phyloP scores from a whole-genome alignment of 2,113 vertebrate genomes.

The Otolemur garnettii region DNA sequence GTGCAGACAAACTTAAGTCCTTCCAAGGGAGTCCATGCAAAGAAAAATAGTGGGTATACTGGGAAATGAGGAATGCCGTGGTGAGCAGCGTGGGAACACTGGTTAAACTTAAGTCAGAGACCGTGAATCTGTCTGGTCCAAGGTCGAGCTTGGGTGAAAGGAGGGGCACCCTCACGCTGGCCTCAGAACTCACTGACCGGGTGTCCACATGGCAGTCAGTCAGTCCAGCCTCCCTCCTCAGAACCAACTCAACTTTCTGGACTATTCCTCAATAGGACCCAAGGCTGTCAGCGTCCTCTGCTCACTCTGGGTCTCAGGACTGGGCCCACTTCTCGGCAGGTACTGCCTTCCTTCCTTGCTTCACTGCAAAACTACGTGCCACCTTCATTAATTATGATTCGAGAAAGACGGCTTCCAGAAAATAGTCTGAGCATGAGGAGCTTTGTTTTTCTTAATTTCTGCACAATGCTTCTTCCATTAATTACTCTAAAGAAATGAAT shows the following conservation, averaged over 20 bases:
- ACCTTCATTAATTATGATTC: not conserved
- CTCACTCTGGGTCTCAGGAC: no score
- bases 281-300: accelerated
- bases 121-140: not conserved
- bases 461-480: not conserved
- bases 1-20: not conserved
- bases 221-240: not conserved
- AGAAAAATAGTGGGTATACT: not conserved
- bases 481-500: not conserved
- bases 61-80: not conserved
- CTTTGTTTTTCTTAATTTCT: conserved; percentile 37
- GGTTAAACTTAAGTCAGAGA: not conserved
- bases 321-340: not conserved
- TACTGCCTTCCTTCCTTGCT: not conserved
- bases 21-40: not conserved
- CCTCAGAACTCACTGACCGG: not conserved
- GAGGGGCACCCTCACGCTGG: not conserved
- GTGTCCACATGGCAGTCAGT: not conserved
- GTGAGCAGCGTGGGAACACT: not conserved
- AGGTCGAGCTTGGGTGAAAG: not conserved
- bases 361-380: not conserved
- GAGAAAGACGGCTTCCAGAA: not conserved
- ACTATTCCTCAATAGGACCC: not conserved
- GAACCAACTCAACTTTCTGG: not conserved
- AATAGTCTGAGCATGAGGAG: not conserved